Percentiles rank a stretch among this genome's conserved stretches.
phyloP scores from a whole-genome alignment of 2,113 vertebrate genomes.

The Rhizomys pruinosus region DNA sequence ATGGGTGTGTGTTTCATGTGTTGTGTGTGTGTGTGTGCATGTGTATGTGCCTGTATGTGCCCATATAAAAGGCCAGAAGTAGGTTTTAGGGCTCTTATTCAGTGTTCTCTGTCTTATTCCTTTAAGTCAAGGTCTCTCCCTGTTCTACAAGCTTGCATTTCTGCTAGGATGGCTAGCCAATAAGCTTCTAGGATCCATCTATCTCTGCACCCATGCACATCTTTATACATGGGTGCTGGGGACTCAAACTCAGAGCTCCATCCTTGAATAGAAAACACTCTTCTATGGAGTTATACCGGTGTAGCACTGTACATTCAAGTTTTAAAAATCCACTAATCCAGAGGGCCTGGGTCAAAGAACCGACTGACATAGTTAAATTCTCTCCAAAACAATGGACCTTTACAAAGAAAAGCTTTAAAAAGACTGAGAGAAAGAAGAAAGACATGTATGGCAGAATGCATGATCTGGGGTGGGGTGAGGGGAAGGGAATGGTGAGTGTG shows the following conservation, averaged over 20 bases:
- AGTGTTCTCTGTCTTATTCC: not conserved
- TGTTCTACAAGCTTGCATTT: not conserved
- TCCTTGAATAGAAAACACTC: not conserved
- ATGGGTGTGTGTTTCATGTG: no score
- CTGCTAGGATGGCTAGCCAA: not conserved
- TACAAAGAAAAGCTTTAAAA: no score
- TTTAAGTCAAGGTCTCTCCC: not conserved
- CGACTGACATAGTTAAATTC: no score
- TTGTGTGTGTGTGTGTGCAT: not conserved
- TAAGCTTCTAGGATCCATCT: not conserved
- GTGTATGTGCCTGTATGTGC: not conserved
- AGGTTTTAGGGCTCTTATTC: not conserved
- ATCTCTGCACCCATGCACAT: not conserved
- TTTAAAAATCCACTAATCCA: not conserved
- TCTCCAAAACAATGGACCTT: no score
- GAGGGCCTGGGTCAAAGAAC: no score
- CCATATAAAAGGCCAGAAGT: not conserved
- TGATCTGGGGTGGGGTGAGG: no score
- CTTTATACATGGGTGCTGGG: no score
- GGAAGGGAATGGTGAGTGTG: no score
- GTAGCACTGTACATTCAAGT: not conserved
- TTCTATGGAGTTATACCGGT: not conserved
- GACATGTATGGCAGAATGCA: no score
- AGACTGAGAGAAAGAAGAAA: no score
- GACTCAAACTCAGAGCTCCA: not conserved